Conservation (phyloP, 1,140 invertebrate species). For the Myzus persicae region DNA sequence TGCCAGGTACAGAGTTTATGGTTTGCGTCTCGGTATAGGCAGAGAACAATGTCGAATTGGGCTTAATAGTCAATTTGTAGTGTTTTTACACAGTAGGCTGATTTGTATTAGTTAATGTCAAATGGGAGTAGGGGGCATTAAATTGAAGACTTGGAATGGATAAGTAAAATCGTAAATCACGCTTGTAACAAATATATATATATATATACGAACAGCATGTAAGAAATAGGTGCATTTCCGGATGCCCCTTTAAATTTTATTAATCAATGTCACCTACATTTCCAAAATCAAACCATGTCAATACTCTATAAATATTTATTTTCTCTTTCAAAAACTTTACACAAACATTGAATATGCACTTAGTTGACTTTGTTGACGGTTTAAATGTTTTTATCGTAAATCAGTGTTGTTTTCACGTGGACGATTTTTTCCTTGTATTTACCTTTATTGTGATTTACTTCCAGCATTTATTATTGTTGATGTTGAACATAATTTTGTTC, state of each 20-base stretch:
- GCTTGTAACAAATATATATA: background rate
- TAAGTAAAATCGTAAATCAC: background rate
- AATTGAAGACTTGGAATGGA: background rate
- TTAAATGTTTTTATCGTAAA: background rate
- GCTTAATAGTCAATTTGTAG: conserved; percentile 3
- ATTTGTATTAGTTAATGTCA: background rate
- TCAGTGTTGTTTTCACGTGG: background rate
- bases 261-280: background rate
- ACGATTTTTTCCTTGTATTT: background rate
- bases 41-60: background rate
- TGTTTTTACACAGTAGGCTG: background rate
- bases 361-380: background rate
- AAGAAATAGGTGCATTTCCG: background rate
- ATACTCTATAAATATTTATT: background rate
- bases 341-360: background rate
- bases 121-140: background rate
- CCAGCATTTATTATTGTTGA: background rate
- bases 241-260: background rate
- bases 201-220: background rate
- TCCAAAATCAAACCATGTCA: background rate
- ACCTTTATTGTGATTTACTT: background rate
- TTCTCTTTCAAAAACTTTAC: background rate
- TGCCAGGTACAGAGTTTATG: background rate
- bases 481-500: background rate
- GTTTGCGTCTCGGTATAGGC: background rate